Evolutionary conservation across 1,140 invertebrate species (phyloP), one percentile per base, ranked within the genome.

Genomic region (Drosophila tsacasi): DNA sequence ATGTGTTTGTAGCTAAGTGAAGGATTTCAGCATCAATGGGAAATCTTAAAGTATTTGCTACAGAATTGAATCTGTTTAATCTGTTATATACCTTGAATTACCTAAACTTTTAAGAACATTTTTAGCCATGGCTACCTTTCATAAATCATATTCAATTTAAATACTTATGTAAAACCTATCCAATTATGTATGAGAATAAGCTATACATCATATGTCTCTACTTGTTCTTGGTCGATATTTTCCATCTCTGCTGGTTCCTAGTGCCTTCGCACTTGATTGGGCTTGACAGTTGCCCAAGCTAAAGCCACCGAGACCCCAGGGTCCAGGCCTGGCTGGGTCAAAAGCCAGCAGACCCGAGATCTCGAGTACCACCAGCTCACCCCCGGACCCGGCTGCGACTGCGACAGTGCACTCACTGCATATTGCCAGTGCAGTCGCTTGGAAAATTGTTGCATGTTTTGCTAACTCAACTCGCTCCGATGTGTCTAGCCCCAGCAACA

Each of bases 371-470:
- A 17, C 5, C 49, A 5, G 23, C 75, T 59, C 54, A n/a, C 30
- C 19, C 30, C 30, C n/a, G 62, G 21, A 40, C 23, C 39, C 19
- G 71, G 23, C 35, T 73, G 19, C 42, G 58, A 49, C 69, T 64
- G 25, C 62, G 42, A 73, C 77, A 63, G 54, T 60, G 42, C 47
- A 78, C 59, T 90, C 47, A 68, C 47, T 90, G 85, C 82, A 90
- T 90, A 78, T 79, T 91, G 85, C 72, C 72, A 80, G 72, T 91
- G 86, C 86, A 90, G 85, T 90, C 86, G 85, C 71, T 91, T 91
- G 85, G 85, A 90, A 90, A 90, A 90, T 90, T 90, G 85, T 90
- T 90, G 85, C 85, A 89, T 89, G 81, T 89, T 89, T 81, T 90
- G 80, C 84, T 79, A 91, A 90, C 76, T 83, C 77, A 71, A 83